These are phyloP conservation scores for Alces alces DNA, from an alignment of 2,113 vertebrate genomes.

Conservation along the genomic window DNA sequence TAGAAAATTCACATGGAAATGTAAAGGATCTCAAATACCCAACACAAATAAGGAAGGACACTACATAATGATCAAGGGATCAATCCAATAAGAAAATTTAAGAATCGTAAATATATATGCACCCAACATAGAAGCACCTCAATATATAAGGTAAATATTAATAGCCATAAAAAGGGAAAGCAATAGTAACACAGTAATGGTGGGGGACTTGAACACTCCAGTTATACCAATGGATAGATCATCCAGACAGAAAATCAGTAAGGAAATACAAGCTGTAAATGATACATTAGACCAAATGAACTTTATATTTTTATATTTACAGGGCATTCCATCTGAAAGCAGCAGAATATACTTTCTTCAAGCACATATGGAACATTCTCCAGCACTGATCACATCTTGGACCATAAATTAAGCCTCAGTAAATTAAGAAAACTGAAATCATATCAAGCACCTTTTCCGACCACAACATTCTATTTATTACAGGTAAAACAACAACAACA, in stretches of 20 bases:
- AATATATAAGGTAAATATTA: neutral
- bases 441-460: neutral
- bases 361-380: neutral
- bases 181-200: neutral
- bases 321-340: neutral
- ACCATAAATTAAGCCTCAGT: neutral
- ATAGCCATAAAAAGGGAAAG: neutral
- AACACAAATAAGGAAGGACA: neutral
- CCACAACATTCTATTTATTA: neutral
- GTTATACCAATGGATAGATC: neutral
- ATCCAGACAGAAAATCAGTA: neutral
- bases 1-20: neutral
- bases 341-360: neutral
- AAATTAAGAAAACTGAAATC: neutral
- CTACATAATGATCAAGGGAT: neutral
- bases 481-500: neutral
- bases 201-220: neutral
- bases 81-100: neutral
- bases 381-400: neutral
- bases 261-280: neutral
- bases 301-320: neutral
- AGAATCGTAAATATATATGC: neutral
- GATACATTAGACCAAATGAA: neutral
- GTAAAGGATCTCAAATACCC: neutral
- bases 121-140: neutral